These are phyloP conservation scores for Cercopithecus neglectus DNA, from an alignment of 2,797 vertebrate genomes.

Conservation along the genomic window DNA sequence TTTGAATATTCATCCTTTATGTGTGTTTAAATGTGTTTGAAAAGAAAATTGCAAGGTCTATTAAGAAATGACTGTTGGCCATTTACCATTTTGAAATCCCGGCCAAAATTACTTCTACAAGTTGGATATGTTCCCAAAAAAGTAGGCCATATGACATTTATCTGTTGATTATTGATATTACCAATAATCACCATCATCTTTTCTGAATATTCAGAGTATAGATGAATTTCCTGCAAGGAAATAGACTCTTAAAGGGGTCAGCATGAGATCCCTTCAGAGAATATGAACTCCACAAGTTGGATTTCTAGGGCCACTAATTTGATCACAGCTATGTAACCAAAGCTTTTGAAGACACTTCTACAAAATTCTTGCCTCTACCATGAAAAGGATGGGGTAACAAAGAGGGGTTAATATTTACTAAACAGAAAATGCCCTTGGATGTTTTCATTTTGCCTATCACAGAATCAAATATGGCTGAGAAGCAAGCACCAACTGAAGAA, in stretches of 20 bases:
- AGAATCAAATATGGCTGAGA: constrained; percentile 87
- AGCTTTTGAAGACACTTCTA: background rate
- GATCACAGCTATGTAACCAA: background rate
- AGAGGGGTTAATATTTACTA: background rate
- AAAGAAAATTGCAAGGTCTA: background rate
- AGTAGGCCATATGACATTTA: background rate
- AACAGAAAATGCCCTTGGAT: background rate
- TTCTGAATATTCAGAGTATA: constrained; percentile 20
- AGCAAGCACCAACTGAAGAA: constrained; percentile 77
- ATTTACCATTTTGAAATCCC: constrained; percentile 4
- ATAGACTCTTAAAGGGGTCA: background rate
- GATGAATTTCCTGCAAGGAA: constrained; percentile 8
- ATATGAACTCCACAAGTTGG: background rate
- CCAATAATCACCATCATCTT: constrained; percentile 2
- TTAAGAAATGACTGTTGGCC: background rate
- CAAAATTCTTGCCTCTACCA: background rate
- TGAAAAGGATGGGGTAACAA: background rate
- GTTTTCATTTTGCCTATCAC: constrained; percentile 30
- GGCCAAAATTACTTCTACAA: background rate
- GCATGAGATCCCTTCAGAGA: background rate
- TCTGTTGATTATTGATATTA: background rate
- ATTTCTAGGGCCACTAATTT: background rate
- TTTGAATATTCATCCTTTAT: background rate
- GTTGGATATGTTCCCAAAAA: background rate
- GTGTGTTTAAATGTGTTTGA: background rate